phyloP scores from a whole-genome alignment of 2,113 vertebrate genomes.

The Gobiocypris rarus region DNA sequence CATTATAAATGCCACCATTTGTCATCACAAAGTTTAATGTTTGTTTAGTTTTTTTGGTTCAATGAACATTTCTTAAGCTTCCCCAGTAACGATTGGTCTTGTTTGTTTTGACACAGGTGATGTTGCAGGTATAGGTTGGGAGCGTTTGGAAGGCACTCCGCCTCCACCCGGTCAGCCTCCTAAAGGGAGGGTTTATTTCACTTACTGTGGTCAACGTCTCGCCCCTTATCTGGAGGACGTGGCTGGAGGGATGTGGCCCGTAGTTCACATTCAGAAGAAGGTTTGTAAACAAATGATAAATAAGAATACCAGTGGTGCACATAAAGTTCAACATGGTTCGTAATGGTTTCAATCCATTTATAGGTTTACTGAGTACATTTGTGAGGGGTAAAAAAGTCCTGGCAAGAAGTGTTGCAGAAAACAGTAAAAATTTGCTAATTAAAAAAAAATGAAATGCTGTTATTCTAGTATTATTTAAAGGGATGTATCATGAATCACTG shows the following conservation, averaged over 20 bases:
- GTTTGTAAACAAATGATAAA: slow-evolving; percentile 63
- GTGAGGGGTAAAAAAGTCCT: background rate
- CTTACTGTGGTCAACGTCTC: slow-evolving; percentile 93
- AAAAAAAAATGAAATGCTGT: too few relatives aligned
- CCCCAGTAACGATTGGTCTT: background rate
- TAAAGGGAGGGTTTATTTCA: slow-evolving; percentile 98
- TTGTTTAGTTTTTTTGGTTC: background rate
- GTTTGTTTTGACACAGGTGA: slow-evolving; percentile 77
- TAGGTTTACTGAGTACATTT: background rate
- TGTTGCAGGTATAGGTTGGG: slow-evolving; percentile 96
- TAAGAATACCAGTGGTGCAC: too few relatives aligned
- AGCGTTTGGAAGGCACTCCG: slow-evolving; percentile 92
- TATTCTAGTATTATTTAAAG: too few relatives aligned
- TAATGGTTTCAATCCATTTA: background rate
- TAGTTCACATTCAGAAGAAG: slow-evolving; percentile 99
- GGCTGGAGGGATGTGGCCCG: slow-evolving; percentile 97
- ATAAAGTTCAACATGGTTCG: background rate
- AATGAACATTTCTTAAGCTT: background rate
- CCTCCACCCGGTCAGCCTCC: slow-evolving; percentile 94
- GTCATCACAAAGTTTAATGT: background rate
- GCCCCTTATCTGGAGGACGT: slow-evolving; percentile 92
- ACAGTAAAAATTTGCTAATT: too few relatives aligned
- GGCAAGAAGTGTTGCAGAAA: background rate
- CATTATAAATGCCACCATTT: background rate
- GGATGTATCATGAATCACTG: too few relatives aligned